Conservation (phyloP, 2,888 invertebrate species). For the Orthosia gothica region DNA sequence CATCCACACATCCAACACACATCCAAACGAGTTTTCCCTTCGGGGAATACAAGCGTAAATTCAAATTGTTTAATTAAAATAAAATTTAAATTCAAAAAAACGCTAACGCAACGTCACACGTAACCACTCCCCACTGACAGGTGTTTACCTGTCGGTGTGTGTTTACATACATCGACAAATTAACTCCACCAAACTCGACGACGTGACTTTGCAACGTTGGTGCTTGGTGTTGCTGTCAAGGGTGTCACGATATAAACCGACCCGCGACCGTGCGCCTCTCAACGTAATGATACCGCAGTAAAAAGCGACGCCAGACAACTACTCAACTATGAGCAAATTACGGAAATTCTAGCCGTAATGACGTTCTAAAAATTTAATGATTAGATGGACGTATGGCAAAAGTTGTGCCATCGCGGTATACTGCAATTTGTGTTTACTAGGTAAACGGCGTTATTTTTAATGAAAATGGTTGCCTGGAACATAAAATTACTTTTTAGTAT, state of each 20-base stretch:
- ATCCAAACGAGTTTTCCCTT: too few relatives aligned
- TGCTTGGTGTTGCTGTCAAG: conserved; percentile 12
- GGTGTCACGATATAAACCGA: conserved; percentile 38
- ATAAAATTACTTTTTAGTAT: conserved; percentile 46
- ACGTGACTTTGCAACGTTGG: conserved; percentile 33
- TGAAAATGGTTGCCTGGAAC: conserved; percentile 28
- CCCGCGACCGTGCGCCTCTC: conserved; percentile 30
- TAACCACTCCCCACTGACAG: not conserved
- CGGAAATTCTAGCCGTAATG: conserved; percentile 54
- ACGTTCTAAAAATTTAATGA: conserved; percentile 61
- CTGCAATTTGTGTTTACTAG: conserved; percentile 39
- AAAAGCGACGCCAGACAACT: conserved; percentile 51
- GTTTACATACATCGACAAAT: conserved; percentile 40
- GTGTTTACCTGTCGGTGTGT: too few relatives aligned
- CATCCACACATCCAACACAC: too few relatives aligned
- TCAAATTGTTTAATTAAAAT: too few relatives aligned
- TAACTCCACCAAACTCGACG: conserved; percentile 15
- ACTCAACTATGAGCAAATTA: conserved; percentile 60
- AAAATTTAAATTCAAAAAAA: too few relatives aligned
- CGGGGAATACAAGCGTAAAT: too few relatives aligned
- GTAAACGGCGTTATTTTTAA: conserved; percentile 49
- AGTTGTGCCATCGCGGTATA: conserved; percentile 28
- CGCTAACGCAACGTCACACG: too few relatives aligned
- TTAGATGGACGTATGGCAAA: conserved; percentile 46
- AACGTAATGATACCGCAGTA: conserved; percentile 53